Conservation (phyloP, 1,140 invertebrate genomes). For the Drosophila sucinea region DNA sequence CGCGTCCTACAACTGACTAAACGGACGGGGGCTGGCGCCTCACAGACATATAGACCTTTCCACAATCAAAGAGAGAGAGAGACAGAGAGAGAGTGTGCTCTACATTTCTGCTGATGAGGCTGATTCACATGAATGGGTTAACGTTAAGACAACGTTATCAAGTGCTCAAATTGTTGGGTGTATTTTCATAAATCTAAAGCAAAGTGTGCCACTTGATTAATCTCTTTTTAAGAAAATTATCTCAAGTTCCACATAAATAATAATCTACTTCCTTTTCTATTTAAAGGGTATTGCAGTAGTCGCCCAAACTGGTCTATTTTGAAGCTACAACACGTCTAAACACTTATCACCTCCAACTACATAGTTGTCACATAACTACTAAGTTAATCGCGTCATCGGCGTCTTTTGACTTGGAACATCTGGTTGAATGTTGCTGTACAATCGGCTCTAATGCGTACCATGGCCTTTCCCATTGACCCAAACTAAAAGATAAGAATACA, state of each 20-base stretch:
- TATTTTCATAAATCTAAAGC: background rate
- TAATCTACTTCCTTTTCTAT: background rate
- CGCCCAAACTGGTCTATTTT: background rate
- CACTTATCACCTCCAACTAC: background rate
- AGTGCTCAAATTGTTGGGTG: background rate
- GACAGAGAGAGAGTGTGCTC: background rate
- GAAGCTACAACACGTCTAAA: background rate
- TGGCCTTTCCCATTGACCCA: background rate
- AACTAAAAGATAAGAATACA: background rate
- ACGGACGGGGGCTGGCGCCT: conserved; percentile 8
- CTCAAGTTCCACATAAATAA: no score
- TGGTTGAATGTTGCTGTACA: background rate
- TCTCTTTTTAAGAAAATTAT: background rate
- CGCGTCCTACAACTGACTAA: conserved; percentile 38
- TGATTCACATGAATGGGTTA: background rate
- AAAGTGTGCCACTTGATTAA: conserved; percentile 2
- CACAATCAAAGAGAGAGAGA: background rate
- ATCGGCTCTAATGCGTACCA: background rate
- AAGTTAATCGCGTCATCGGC: background rate
- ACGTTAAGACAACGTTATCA: background rate
- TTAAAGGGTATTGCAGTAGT: background rate
- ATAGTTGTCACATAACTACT: conserved; percentile 2
- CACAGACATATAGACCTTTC: conserved; percentile 11
- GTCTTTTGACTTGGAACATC: background rate
- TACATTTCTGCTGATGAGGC: conserved; percentile 1